Evolutionary conservation across 2,797 vertebrate species (phyloP).

Genomic region (Gallinago nigripennis): DNA sequence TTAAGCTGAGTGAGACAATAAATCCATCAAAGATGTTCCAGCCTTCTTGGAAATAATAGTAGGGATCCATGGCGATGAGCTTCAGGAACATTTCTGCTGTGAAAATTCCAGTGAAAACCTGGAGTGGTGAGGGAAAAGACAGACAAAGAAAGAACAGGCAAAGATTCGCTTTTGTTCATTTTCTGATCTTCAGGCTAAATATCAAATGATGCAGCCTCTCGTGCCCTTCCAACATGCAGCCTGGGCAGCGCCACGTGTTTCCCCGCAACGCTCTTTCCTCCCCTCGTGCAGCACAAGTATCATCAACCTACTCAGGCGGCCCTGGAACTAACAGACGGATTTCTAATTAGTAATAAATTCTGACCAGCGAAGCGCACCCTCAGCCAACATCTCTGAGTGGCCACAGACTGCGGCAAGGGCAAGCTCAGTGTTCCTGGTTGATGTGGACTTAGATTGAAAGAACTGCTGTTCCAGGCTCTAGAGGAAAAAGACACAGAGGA

Average conservation of each 20-base stretch:
- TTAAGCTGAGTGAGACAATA: conserved; percentile 97
- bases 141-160: neutral
- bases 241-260: rapidly evolving
- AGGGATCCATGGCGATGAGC: conserved; percentile 97
- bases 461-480: too few species aligned
- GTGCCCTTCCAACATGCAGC: neutral
- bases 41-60: conserved; percentile 98
- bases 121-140: neutral
- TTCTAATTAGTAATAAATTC: neutral
- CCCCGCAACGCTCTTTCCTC: neutral
- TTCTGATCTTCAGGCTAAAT: neutral
- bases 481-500: too few species aligned
- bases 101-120: conserved; percentile 99
- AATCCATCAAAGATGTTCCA: conserved; percentile 99
- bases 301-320: neutral
- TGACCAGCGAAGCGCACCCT: neutral
- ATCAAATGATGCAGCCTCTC: neutral
- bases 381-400: neutral
- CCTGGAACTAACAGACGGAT: neutral
- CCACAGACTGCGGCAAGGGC: neutral
- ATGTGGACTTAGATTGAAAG: too few species aligned
- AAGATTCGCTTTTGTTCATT: rapidly evolving
- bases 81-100: conserved; percentile 98
- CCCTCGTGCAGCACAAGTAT: neutral
- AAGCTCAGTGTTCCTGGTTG: neutral